These are phyloP conservation scores for Resseliella maxima DNA, from an alignment of 2,888 invertebrate genomes.

Conservation along the genomic window DNA sequence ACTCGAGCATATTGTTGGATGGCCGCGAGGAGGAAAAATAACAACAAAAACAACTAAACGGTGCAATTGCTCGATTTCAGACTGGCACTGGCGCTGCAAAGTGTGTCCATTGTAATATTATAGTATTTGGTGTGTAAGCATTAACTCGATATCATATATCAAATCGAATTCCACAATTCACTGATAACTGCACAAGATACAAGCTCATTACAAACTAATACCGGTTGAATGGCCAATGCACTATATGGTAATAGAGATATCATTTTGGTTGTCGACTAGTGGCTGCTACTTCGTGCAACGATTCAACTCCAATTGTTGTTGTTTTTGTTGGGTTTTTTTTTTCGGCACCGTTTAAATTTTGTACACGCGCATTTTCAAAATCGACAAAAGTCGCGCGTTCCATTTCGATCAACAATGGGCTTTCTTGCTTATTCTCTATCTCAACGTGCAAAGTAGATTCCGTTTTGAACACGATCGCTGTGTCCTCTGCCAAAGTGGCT, in stretches of 20 bases:
- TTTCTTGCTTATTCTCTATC: neutral
- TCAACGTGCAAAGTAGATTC: conserved; percentile 47
- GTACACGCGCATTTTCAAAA: neutral
- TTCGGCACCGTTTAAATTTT: conserved; percentile 20
- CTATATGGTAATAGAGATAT: conserved; percentile 53
- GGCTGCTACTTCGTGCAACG: neutral
- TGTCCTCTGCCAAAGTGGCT: no score
- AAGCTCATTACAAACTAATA: conserved; percentile 52
- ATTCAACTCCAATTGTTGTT: neutral
- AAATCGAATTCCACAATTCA: conserved; percentile 52
- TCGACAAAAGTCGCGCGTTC: neutral
- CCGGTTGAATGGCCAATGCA: neutral
- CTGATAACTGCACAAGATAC: conserved; percentile 54
- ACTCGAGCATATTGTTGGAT: neutral
- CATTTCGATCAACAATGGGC: conserved; percentile 13
- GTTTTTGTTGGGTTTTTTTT: neutral
- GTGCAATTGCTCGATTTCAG: conserved; percentile 13
- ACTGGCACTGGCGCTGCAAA: neutral
- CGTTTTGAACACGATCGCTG: conserved; percentile 36
- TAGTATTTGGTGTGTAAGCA: neutral
- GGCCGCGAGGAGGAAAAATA: neutral
- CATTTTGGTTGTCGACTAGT: neutral
- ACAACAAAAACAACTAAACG: neutral
- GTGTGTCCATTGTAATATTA: conserved; percentile 11
- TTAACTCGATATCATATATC: conserved; percentile 42